phyloP scores from a whole-genome alignment of 2,888 invertebrate species.

The Catocala sponsa region DNA sequence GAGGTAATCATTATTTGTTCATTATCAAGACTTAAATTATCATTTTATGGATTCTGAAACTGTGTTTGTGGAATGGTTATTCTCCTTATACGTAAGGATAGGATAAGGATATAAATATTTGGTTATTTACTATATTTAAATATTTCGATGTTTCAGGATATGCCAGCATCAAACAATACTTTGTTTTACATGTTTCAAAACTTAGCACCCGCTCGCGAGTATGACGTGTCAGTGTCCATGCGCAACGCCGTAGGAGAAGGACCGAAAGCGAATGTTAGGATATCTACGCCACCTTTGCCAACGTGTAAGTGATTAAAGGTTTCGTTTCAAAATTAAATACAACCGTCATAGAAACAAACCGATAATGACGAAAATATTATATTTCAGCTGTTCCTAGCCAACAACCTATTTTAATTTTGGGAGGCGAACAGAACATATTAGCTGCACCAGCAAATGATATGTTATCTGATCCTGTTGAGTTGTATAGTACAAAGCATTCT shows the following conservation, averaged over 20 bases:
- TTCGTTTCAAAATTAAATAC: background rate
- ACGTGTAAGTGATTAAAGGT: conserved; percentile 84
- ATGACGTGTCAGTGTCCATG: conserved; percentile 93
- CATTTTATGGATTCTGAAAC: too few relatives aligned
- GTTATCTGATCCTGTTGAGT: conserved; percentile 90
- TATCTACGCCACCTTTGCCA: conserved; percentile 91
- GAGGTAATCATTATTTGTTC: conserved; percentile 82
- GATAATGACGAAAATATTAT: conserved; percentile 2
- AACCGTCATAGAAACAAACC: background rate
- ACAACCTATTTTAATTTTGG: conserved; percentile 91
- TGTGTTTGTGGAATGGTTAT: too few relatives aligned
- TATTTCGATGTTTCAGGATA: conserved; percentile 86
- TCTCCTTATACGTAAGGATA: too few relatives aligned
- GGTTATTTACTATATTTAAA: too few relatives aligned
- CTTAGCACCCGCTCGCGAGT: conserved; percentile 91
- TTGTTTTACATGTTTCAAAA: conserved; percentile 93
- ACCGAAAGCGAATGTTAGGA: conserved; percentile 89
- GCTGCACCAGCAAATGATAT: conserved; percentile 90
- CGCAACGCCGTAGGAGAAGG: conserved; percentile 94
- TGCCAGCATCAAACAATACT: conserved; percentile 91
- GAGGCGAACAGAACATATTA: conserved; percentile 90
- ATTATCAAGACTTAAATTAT: background rate
- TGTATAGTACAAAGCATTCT: conserved; percentile 88
- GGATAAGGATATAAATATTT: too few relatives aligned
- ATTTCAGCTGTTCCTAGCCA: conserved; percentile 90